Evolutionary conservation across 1,140 invertebrate species (phyloP), one percentile per base, ranked within the genome.

Genomic region (Polypedilum vanderplanki): DNA sequence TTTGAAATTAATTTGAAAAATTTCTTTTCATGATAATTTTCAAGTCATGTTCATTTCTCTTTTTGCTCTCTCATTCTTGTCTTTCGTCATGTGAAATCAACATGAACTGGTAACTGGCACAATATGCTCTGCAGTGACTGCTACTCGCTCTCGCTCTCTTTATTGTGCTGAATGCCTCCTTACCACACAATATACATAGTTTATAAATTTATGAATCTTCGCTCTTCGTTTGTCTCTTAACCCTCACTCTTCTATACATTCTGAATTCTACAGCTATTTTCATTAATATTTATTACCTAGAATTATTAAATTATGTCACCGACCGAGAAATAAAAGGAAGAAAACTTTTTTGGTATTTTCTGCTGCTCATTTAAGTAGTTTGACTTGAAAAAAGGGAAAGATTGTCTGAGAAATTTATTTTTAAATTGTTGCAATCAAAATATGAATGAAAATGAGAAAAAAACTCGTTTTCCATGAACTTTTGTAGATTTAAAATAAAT

Each of bases 271-370:
- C 18, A 70, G 65, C 18, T 70, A 70, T 70, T 70, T 57, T 70
- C 65, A 70, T 70, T 70, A 70, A 70, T 70, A 70, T 70, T 70
- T 70, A 70, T 70, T 70, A 70, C 65, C 65, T 70, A 18, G 65
- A 70, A 70, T 70, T 70, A 70, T 70, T 70, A 70, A 70, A 70
- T 70, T 70, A 70, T 70, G 65, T 70, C 65, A 70, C 65, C 46
- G 46, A 57, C 9, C 12, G 24, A 33, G 24, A 33, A 33, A 33
- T 1, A 33, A 5, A 33, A 33, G 24, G 46, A n/a, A n/a, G 46
- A 33, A 57, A 57, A 57, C 1, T 57, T 57, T n/a, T 57, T 57
- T 15, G 46, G 46, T 12, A 12, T 12, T 57, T 12, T 12, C 46
- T n/a, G n/a, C n/a, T 57, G 46, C 12, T 57, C 46, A 57, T 12